Conservation (phyloP, 2,113 vertebrate species). For the Sterrhoptilus dennistouni region DNA sequence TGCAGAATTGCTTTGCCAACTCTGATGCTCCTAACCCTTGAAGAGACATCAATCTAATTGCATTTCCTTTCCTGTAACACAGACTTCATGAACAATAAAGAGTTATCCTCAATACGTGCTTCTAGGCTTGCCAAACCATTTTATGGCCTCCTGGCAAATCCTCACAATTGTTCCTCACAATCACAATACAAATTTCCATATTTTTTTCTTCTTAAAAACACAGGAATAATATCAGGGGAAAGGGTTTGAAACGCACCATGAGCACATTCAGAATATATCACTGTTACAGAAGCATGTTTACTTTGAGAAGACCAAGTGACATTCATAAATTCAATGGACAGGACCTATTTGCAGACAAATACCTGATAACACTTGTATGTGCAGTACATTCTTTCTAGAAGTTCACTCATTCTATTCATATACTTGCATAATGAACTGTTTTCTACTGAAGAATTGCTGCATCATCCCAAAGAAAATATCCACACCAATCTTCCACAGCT, state of each 20-base stretch:
- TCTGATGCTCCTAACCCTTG: neutral
- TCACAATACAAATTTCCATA: neutral
- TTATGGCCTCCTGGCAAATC: constrained; percentile 30
- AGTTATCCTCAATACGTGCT: neutral
- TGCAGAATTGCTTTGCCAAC: neutral
- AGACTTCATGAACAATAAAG: neutral
- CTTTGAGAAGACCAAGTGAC: constrained; percentile 24
- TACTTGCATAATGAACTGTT: neutral
- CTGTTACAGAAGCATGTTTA: constrained; percentile 32
- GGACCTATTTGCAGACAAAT: constrained; percentile 9
- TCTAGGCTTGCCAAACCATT: constrained; percentile 1
- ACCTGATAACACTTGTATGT: constrained; percentile 33
- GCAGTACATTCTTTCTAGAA: constrained; percentile 6
- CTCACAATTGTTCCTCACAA: neutral
- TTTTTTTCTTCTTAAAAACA: constrained; percentile 9
- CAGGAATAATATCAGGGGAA: neutral
- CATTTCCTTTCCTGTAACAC: neutral
- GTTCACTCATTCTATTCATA: neutral
- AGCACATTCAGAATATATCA: constrained; percentile 42
- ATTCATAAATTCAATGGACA: constrained; percentile 29
- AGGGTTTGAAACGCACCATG: neutral
- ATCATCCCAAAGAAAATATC: constrained; percentile 8
- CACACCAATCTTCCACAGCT: constrained; percentile 18
- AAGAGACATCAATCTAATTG: neutral
- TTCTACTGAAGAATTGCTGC: constrained; percentile 19